Conservation (phyloP, 2,113 vertebrate species). For the Scophthalmus maximus region DNA sequence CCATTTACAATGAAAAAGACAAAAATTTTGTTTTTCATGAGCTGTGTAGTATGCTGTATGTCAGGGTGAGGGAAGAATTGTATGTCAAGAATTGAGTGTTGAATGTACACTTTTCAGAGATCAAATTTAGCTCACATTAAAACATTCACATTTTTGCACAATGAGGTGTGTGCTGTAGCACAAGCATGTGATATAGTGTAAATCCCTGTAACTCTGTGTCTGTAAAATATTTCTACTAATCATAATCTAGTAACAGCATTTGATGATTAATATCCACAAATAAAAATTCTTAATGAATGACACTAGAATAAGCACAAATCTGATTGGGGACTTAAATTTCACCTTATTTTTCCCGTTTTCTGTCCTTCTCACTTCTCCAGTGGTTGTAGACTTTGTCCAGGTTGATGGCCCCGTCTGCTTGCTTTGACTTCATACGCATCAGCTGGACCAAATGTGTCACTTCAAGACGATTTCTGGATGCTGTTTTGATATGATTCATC, state of each 20-base stretch:
- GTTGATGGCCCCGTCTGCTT: neutral
- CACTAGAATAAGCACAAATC: neutral
- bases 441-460: conserved; percentile 25
- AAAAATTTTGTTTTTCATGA: too few relatives aligned
- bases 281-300: neutral
- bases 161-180: neutral
- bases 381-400: too few relatives aligned
- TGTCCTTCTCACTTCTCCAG: too few relatives aligned
- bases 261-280: conserved; percentile 1
- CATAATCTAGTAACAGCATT: neutral
- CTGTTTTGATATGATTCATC: conserved; percentile 38
- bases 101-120: too few relatives aligned
- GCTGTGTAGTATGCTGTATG: too few relatives aligned
- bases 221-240: neutral
- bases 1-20: too few relatives aligned
- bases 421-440: conserved; percentile 30
- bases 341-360: too few relatives aligned
- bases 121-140: neutral
- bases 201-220: neutral
- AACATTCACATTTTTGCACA: conserved; percentile 5
- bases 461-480: conserved; percentile 39
- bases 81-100: too few relatives aligned
- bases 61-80: too few relatives aligned
- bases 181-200: neutral
- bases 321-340: too few relatives aligned